Evolutionary conservation across 2,797 vertebrate genomes (phyloP).

Genomic region (Botia kubotai): DNA sequence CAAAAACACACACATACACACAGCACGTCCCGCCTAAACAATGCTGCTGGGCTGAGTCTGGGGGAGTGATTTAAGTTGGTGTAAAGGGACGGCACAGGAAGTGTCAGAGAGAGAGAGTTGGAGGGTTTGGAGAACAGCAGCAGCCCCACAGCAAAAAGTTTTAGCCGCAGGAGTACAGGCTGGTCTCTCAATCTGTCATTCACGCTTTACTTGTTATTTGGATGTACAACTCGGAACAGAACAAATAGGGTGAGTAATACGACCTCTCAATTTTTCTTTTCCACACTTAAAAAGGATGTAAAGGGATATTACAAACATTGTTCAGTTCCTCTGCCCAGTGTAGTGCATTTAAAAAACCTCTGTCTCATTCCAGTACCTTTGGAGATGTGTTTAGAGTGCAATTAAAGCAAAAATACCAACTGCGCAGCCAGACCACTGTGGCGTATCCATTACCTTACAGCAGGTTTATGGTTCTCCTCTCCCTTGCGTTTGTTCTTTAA

Average conservation of each 20-base stretch:
- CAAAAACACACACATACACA: constrained; percentile 40
- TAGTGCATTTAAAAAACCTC: constrained; percentile 11
- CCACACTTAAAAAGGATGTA: neutral
- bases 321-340: constrained; percentile 6
- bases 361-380: neutral
- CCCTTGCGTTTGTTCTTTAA: neutral
- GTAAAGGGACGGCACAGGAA: constrained; percentile 53
- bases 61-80: constrained; percentile 46
- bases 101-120: constrained; percentile 21
- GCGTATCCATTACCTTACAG: constrained; percentile 23
- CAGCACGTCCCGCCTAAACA: constrained; percentile 47
- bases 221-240: constrained; percentile 36
- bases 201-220: constrained; percentile 34
- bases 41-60: constrained; percentile 49
- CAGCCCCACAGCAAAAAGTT: constrained; percentile 44
- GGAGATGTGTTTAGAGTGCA: constrained; percentile 28
- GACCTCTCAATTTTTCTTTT: constrained; percentile 12
- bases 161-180: neutral
- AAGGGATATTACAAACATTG: neutral
- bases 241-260: constrained; percentile 49
- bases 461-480: constrained; percentile 6
- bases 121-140: constrained; percentile 28
- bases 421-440: constrained; percentile 9
- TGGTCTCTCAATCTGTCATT: constrained; percentile 20
- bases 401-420: constrained; percentile 35